Evolutionary conservation across 92 coral and sea anemone species (phyloP), one percentile per base, ranked within the genome.

Genomic region (Desmophyllum pertusum): DNA sequence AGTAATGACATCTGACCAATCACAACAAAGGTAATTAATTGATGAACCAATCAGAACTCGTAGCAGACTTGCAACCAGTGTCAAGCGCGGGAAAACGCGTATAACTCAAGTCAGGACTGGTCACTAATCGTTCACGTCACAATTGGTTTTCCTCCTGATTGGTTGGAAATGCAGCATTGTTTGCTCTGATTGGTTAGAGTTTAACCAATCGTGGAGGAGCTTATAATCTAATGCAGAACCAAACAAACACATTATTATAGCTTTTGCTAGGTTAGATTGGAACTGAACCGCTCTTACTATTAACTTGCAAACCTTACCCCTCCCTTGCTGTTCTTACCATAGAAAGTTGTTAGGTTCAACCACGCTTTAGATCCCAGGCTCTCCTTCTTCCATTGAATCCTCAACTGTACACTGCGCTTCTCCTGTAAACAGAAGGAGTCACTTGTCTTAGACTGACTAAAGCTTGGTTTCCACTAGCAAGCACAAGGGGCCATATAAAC

Each of bases 331-430:
- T 23, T 23, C 84, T 80, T 50, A 80, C 84, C 76, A 51, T 25
- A 68, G 39, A 48, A 66, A 18, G 65, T 48, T 8, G 84, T 68
- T 39, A 80, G 45, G 76, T 80, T 80, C 65, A 80, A 19, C 48
- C 10, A 29, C 15, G 84, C 84, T 5, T 38, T 68, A 11, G 84
- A 48, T 50, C 66, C 84, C 65, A 23, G 18, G 48, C 76, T 50
- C 21, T 25, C 38, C 5, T 66, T 23, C 5, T 5, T 64, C 84
- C 84, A 80, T 31, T 51, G 1, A 10, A 80, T 25, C 27, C 3
- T 39, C 18, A 80, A 21, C 46, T 45, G 14, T 1, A 80, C 73
- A 67, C 50, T 68, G 25, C 76, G 84, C n/a, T 80, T 80, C 7
- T 45, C 43, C 84, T 80, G 29, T 35, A 19, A 29, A 65, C 0